These are phyloP conservation scores for Lophius piscatorius DNA, from an alignment of 2,113 vertebrate genomes.

Conservation along the genomic window DNA sequence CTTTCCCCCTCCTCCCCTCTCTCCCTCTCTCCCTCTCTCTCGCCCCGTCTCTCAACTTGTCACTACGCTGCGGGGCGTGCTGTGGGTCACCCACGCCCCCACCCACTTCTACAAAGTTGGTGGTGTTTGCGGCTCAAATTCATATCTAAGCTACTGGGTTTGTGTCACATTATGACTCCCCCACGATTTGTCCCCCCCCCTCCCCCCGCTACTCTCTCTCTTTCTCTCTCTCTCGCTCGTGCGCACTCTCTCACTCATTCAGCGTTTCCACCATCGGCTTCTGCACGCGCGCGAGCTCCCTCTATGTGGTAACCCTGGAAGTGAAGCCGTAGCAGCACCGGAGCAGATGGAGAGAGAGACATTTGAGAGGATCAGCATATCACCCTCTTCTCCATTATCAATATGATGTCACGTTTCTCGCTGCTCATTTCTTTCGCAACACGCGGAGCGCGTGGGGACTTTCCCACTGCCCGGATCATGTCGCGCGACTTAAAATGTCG, in stretches of 20 bases:
- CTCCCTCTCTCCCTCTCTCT: not conserved
- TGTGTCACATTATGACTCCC: constrained; percentile 43
- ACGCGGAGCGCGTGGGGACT: not conserved
- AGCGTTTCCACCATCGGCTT: constrained; percentile 53
- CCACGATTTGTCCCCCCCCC: constrained; percentile 34
- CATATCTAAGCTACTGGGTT: constrained; percentile 22
- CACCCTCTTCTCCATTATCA: not conserved
- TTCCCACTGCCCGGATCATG: constrained; percentile 2
- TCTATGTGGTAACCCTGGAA: constrained; percentile 54
- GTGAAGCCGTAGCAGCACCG: constrained; percentile 30
- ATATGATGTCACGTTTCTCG: not conserved
- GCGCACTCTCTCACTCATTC: constrained; percentile 58
- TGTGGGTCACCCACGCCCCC: constrained; percentile 17
- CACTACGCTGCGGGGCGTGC: constrained; percentile 37
- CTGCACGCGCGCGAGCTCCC: constrained; percentile 58
- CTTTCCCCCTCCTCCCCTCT: not conserved
- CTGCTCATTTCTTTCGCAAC: not conserved
- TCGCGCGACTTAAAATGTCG: not conserved
- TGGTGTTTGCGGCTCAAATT: constrained; percentile 5
- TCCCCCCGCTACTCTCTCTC: not conserved
- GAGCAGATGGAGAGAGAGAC: constrained; percentile 33
- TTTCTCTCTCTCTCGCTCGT: constrained; percentile 10
- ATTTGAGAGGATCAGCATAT: not conserved
- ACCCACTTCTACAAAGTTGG: constrained; percentile 52
- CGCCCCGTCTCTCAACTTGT: too few species aligned